phyloP scores from a whole-genome alignment of 2,888 invertebrate genomes.

The Conchocele bisecta region DNA sequence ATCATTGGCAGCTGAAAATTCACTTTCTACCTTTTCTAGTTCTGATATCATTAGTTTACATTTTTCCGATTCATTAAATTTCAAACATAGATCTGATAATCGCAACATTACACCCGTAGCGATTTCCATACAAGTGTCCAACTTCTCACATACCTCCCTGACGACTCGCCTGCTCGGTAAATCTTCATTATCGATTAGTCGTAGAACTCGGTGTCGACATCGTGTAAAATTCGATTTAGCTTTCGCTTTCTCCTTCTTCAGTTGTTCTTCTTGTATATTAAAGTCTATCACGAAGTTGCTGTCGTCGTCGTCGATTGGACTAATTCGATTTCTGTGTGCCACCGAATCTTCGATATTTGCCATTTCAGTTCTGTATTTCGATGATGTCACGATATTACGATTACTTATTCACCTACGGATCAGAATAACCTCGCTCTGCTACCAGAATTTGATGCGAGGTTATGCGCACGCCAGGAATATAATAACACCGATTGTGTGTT shows the following conservation, averaged over 20 bases:
- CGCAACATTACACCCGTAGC: background rate
- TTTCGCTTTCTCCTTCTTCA: background rate
- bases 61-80: background rate
- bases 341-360: too few relatives aligned
- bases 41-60: background rate
- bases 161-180: background rate
- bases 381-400: background rate
- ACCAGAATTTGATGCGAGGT: constrained; percentile 6
- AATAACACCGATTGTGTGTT: too few relatives aligned
- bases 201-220: background rate
- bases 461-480: too few relatives aligned
- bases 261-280: too few relatives aligned
- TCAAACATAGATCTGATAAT: background rate
- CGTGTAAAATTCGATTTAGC: constrained; percentile 4
- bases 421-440: background rate
- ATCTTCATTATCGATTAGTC: background rate
- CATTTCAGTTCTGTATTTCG: background rate
- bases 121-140: background rate
- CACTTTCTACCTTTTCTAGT: background rate
- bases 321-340: too few relatives aligned
- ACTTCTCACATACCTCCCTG: background rate
- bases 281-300: too few relatives aligned
- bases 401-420: background rate
- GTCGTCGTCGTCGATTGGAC: too few relatives aligned
- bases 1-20: background rate